Evolutionary conservation across 2,888 invertebrate genomes (phyloP).

Genomic region (Xylocampa areola): DNA sequence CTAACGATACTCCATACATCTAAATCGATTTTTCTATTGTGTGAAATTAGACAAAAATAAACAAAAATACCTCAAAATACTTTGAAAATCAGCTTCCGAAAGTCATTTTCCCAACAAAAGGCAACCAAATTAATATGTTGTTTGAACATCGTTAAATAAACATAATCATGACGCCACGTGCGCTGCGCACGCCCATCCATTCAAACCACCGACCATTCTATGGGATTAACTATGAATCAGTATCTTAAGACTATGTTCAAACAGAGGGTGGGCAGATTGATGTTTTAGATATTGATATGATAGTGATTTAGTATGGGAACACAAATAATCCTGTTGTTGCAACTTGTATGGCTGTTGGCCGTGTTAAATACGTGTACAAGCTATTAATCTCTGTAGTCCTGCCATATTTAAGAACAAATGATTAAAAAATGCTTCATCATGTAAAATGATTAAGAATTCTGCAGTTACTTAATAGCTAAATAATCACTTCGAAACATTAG

Average conservation of each 20-base stretch:
- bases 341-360: constrained; percentile 8
- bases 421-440: no score
- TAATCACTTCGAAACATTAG: no score
- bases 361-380: no score
- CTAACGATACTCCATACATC: no score
- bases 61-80: constrained; percentile 44
- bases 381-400: no score
- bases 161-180: constrained; percentile 87
- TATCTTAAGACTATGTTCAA: constrained; percentile 87
- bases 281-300: constrained; percentile 85
- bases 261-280: constrained; percentile 85
- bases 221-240: constrained; percentile 83
- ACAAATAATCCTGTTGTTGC: constrained; percentile 63
- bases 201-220: constrained; percentile 72
- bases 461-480: no score
- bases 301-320: constrained; percentile 68
- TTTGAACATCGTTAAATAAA: constrained; percentile 88
- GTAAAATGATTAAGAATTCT: no score
- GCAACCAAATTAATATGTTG: constrained; percentile 88
- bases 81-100: constrained; percentile 71
- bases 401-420: no score
- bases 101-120: constrained; percentile 85
- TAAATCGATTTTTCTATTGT: no score
- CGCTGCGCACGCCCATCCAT: constrained; percentile 77
- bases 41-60: no score